Conservation (phyloP, 2,888 invertebrate genomes). For the Microctonus hyperodae region DNA sequence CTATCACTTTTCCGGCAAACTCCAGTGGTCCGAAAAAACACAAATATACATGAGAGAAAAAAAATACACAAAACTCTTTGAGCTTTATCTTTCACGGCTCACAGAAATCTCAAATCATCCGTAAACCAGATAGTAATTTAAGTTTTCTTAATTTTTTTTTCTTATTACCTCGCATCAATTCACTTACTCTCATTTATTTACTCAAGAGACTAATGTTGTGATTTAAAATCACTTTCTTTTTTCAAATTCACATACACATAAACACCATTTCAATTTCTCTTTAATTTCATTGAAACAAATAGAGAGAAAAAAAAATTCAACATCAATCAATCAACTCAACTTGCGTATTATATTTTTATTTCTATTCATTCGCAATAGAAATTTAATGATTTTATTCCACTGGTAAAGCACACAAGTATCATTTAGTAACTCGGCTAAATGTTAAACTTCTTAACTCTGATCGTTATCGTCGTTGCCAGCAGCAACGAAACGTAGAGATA, state of each 20-base stretch:
- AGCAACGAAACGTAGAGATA: constrained; percentile 53
- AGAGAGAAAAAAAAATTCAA: neutral
- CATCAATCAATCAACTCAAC: neutral
- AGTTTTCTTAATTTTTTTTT: constrained; percentile 32
- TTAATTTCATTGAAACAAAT: neutral
- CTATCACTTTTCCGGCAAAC: constrained; percentile 42
- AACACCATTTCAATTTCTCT: neutral
- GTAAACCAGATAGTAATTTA: constrained; percentile 39
- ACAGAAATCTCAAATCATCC: constrained; percentile 40
- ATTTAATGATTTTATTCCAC: neutral
- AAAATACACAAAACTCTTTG: neutral
- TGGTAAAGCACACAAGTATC: neutral
- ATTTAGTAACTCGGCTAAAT: neutral
- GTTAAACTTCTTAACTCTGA: constrained; percentile 39
- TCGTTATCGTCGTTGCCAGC: constrained; percentile 49
- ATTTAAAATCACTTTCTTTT: constrained; percentile 26
- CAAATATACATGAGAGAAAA: neutral
- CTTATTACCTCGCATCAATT: neutral
- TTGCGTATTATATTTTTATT: neutral
- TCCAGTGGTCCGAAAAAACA: neutral
- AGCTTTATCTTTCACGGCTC: constrained; percentile 40
- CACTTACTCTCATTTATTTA: constrained; percentile 1
- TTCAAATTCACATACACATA: neutral
- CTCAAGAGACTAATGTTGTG: constrained; percentile 17
- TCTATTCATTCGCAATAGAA: neutral